Evolutionary conservation across 1,140 invertebrate genomes (phyloP).

Genomic region (Orchestia grillus): DNA sequence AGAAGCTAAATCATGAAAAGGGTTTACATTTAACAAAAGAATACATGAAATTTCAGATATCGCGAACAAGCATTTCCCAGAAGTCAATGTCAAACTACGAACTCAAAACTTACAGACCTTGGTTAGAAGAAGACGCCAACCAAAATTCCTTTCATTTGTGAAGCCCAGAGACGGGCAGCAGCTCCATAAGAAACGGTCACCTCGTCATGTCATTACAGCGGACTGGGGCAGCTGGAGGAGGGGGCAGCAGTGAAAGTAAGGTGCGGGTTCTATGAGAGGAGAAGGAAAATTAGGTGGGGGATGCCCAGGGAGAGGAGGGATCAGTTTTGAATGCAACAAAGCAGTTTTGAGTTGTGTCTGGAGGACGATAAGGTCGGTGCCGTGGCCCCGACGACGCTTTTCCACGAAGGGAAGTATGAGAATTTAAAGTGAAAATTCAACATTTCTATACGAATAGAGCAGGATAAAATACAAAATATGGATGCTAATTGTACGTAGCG

Average conservation of each 20-base stretch:
- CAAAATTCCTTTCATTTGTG: background rate
- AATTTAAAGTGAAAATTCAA: background rate
- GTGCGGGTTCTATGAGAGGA: background rate
- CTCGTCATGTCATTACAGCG: background rate
- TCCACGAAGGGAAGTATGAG: background rate
- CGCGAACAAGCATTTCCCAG: background rate
- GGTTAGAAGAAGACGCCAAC: background rate
- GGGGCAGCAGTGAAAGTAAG: conserved; percentile 21
- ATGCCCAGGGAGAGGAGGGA: background rate
- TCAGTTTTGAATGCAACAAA: background rate
- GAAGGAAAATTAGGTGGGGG: background rate
- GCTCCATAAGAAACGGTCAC: background rate
- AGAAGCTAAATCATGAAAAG: no score
- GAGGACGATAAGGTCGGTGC: background rate
- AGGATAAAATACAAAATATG: no score
- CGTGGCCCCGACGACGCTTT: background rate
- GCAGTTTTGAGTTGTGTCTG: background rate
- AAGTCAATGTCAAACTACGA: background rate
- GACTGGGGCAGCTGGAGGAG: background rate
- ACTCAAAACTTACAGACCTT: background rate
- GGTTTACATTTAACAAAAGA: background rate
- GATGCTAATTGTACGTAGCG: background rate
- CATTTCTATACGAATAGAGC: background rate
- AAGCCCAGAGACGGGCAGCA: background rate
- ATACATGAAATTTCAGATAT: background rate